These are phyloP conservation scores for Meriones unguiculatus DNA, from an alignment of 2,113 vertebrate species.

Conservation along the genomic window DNA sequence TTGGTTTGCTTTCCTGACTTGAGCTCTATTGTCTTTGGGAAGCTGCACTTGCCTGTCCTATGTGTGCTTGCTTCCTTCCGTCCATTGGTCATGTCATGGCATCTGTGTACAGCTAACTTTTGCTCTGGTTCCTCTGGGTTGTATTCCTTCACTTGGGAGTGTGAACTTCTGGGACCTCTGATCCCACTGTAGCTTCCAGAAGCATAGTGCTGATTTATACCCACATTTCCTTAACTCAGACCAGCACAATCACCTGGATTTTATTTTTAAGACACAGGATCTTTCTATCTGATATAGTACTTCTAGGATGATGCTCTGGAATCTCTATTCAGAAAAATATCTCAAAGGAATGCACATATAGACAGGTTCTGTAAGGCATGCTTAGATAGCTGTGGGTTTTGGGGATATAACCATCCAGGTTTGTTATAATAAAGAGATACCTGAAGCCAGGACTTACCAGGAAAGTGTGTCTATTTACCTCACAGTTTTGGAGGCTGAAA, in stretches of 20 bases:
- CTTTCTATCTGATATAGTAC: background rate
- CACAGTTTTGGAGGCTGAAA: background rate
- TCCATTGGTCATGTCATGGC: fast-evolving
- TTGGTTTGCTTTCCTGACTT: background rate
- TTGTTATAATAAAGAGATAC: background rate
- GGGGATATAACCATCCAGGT: background rate
- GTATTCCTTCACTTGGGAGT: background rate
- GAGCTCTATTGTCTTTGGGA: background rate
- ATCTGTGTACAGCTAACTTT: background rate
- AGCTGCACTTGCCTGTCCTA: background rate
- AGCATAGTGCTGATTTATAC: background rate
- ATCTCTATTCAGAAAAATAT: background rate
- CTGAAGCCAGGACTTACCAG: background rate
- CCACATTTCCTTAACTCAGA: background rate
- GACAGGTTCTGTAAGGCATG: too few relatives aligned
- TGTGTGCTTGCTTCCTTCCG: background rate
- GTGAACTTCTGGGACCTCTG: background rate
- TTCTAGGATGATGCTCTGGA: background rate
- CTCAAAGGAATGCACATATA: background rate
- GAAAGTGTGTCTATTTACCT: background rate
- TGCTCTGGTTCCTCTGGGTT: background rate
- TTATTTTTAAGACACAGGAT: background rate
- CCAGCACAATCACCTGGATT: background rate
- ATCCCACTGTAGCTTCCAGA: too few relatives aligned
- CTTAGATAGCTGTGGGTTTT: background rate